Percentiles rank a stretch among this genome's conserved stretches.
phyloP scores from a whole-genome alignment of 1,140 invertebrate genomes.

The Ceratosolen solmsi region DNA sequence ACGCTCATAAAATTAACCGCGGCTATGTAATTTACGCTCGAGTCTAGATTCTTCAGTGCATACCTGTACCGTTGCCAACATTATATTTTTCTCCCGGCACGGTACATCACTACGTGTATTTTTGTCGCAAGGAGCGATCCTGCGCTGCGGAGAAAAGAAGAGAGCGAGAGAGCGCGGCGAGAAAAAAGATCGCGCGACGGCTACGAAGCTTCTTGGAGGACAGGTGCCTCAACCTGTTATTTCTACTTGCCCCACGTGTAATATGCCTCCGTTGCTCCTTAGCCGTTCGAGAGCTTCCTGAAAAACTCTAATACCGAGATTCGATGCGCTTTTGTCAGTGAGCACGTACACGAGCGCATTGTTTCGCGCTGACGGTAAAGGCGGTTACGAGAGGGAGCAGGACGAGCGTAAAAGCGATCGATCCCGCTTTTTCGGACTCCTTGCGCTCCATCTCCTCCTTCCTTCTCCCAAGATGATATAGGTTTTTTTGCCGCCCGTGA shows the following conservation, averaged over 20 bases:
- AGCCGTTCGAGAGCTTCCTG: background rate
- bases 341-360: slow-evolving; percentile 16
- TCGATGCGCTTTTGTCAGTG: slow-evolving; percentile 21
- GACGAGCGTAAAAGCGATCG: background rate
- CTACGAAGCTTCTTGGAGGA: slow-evolving; percentile 12
- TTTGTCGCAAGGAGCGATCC: too few relatives aligned
- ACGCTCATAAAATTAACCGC: background rate
- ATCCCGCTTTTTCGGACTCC: slow-evolving; percentile 7
- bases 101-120: background rate
- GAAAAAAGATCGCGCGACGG: slow-evolving; percentile 17
- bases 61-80: background rate
- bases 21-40: slow-evolving; percentile 2
- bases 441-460: background rate
- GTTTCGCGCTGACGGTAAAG: background rate
- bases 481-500: background rate
- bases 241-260: slow-evolving; percentile 24
- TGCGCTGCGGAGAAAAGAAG: background rate
- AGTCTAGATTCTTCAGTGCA: background rate
- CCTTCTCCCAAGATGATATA: too few relatives aligned
- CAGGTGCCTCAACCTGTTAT: slow-evolving; percentile 44
- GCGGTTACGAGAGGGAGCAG: background rate
- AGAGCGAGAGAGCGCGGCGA: background rate
- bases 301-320: slow-evolving; percentile 31
- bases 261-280: background rate
- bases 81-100: background rate